phyloP scores from a whole-genome alignment of 1,140 invertebrate genomes.

The Glossosoma conforme region DNA sequence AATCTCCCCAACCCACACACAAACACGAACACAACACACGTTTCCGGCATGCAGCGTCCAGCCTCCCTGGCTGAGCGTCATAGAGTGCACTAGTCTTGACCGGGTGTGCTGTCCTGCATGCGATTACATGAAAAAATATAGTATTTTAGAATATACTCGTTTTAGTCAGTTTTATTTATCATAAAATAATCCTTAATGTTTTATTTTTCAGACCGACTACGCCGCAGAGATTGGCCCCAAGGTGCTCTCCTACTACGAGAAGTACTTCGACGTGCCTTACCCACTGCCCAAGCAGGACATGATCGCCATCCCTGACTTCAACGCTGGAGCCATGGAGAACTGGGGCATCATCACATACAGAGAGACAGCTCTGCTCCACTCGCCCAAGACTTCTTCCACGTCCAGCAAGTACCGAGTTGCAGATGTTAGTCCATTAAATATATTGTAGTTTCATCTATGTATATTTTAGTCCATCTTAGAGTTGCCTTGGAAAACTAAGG shows the following conservation, averaged over 20 bases:
- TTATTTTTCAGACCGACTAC: constrained; percentile 46
- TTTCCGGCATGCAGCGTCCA: no score
- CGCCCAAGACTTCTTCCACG: constrained; percentile 58
- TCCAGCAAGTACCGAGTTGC: constrained; percentile 60
- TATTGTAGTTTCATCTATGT: background rate
- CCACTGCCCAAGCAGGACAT: constrained; percentile 58
- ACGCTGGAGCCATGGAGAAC: constrained; percentile 78
- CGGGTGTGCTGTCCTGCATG: no score
- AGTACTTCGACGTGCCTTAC: constrained; percentile 48
- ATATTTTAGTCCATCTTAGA: no score
- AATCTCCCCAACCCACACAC: no score
- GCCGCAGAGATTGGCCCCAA: constrained; percentile 66
- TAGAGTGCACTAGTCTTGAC: no score
- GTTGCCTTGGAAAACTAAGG: no score
- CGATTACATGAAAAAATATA: no score
- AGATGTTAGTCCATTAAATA: constrained; percentile 39
- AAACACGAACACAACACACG: no score
- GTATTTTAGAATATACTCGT: no score
- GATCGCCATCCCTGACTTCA: constrained; percentile 69
- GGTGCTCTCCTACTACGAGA: constrained; percentile 64
- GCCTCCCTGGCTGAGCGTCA: no score
- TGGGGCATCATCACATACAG: constrained; percentile 61
- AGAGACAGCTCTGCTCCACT: constrained; percentile 66
- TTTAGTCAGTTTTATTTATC: no score
- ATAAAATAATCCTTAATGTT: background rate